Conservation (phyloP, 1,140 invertebrate species). For the Phymorhynchus buccinoides region DNA sequence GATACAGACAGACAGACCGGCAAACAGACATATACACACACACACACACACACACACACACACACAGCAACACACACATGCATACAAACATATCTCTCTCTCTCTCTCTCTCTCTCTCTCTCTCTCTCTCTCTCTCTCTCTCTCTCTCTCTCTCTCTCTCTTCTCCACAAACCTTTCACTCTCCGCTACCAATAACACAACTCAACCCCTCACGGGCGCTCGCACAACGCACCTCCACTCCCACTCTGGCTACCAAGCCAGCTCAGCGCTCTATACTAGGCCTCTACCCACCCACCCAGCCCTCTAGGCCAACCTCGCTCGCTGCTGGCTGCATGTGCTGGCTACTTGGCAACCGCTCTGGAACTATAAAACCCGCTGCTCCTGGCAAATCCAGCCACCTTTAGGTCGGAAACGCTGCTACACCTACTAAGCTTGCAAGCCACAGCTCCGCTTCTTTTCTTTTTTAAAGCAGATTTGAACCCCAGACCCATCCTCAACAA, state of each 20-base stretch:
- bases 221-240: background rate
- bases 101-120: background rate
- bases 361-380: background rate
- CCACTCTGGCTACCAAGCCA: background rate
- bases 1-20: background rate
- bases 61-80: background rate
- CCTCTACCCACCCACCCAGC: too few species aligned
- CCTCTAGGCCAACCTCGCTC: too few species aligned
- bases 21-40: background rate
- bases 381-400: background rate
- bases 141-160: background rate
- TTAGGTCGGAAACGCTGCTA: background rate
- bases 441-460: background rate
- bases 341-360: background rate
- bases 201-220: background rate
- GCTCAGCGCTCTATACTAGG: too few species aligned
- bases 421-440: background rate
- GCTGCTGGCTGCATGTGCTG: too few species aligned
- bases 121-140: background rate
- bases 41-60: slow-evolving; percentile 1
- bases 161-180: background rate
- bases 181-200: too few species aligned
- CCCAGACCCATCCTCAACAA: background rate
- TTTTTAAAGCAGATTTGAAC: background rate
- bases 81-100: too few species aligned